Evolutionary conservation across 2,113 vertebrate genomes (phyloP).

Genomic region (Boleophthalmus pectinirostris): DNA sequence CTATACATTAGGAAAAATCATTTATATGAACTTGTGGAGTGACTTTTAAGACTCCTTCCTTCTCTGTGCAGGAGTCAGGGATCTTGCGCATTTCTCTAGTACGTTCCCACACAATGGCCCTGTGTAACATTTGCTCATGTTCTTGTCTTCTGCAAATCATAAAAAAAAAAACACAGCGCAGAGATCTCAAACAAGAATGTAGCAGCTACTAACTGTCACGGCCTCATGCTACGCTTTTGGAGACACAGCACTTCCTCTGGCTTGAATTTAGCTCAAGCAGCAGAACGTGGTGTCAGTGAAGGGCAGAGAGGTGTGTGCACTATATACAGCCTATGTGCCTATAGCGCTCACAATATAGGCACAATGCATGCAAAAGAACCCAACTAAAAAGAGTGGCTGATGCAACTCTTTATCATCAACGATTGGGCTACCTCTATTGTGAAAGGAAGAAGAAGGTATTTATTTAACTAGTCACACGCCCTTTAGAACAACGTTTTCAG

Average conservation of each 20-base stretch:
- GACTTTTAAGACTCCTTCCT: not conserved
- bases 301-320: conserved; percentile 20
- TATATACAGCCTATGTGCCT: conserved; percentile 1
- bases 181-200: conserved; percentile 9
- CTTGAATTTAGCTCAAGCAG: conserved; percentile 35
- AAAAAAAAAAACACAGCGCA: not conserved
- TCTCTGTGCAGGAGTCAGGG: conserved; percentile 23
- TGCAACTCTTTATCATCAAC: too few relatives aligned
- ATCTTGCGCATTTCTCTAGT: conserved; percentile 28
- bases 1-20: not conserved
- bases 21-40: not conserved
- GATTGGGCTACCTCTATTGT: not conserved
- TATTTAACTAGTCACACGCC: too few relatives aligned
- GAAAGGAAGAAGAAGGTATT: not conserved
- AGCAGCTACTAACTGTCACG: conserved; percentile 23
- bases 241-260: conserved; percentile 26
- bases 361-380: not conserved
- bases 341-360: not conserved
- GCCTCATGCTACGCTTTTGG: conserved; percentile 12
- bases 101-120: conserved; percentile 30
- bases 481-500: too few relatives aligned
- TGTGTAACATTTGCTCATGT: conserved; percentile 5
- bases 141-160: not conserved
- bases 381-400: too few relatives aligned
- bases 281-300: conserved; percentile 38